Conservation (phyloP, 2,888 invertebrate genomes). For the Ischnus inquisitorius region DNA sequence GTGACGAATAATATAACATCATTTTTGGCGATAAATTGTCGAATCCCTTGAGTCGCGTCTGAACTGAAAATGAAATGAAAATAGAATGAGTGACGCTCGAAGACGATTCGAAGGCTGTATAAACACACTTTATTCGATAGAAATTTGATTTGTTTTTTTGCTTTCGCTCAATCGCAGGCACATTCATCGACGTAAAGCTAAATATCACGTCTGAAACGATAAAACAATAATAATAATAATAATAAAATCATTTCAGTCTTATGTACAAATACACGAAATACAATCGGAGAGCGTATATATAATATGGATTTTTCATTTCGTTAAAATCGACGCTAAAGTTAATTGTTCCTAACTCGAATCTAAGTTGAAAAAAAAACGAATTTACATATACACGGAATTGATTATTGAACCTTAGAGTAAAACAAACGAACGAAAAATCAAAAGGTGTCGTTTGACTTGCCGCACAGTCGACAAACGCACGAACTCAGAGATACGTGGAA, state of each 20-base stretch:
- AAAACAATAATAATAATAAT: constrained; percentile 19
- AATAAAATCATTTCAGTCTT: constrained; percentile 76
- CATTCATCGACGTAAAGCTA: constrained; percentile 40
- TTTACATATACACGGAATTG: constrained; percentile 48
- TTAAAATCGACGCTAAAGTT: constrained; percentile 35
- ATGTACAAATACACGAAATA: constrained; percentile 71
- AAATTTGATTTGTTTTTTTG: constrained; percentile 13
- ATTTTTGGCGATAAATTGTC: too few relatives aligned
- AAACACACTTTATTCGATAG: constrained; percentile 1
- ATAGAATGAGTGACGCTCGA: background rate
- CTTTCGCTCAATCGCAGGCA: constrained; percentile 29
- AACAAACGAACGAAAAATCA: background rate
- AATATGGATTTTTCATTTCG: constrained; percentile 1
- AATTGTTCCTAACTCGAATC: constrained; percentile 17
- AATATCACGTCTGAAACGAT: constrained; percentile 51
- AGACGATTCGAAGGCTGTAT: background rate
- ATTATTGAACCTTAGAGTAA: constrained; percentile 44
- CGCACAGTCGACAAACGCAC: constrained; percentile 32
- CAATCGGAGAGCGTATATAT: constrained; percentile 38
- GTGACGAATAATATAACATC: too few relatives aligned
- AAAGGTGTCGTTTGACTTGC: constrained; percentile 32
- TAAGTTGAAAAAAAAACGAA: constrained; percentile 12
- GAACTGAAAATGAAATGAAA: background rate
- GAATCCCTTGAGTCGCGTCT: too few relatives aligned
- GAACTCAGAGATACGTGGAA: constrained; percentile 78